These are phyloP conservation scores for Sciurus vulgaris DNA, from an alignment of 2,797 vertebrate genomes.

Conservation along the genomic window DNA sequence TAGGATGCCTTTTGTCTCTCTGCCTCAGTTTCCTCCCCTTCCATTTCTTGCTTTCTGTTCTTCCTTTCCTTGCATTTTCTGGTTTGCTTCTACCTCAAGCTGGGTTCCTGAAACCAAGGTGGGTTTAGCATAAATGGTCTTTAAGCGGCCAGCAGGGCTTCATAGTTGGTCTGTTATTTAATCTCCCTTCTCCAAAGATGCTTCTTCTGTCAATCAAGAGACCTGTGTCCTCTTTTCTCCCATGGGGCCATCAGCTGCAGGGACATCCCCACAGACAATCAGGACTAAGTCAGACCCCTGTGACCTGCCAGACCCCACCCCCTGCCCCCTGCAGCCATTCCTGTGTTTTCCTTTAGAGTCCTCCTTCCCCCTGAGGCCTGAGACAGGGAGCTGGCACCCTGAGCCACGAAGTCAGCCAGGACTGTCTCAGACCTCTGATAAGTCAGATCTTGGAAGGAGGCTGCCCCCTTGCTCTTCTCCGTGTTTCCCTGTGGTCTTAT, in stretches of 20 bases:
- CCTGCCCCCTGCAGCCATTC: too few relatives aligned
- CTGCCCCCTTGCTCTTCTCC: neutral
- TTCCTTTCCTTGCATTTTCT: constrained; percentile 13
- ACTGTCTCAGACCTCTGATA: neutral
- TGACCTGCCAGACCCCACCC: neutral
- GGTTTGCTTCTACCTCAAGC: neutral
- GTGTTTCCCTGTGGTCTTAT: neutral
- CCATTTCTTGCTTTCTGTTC: neutral
- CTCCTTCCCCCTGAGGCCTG: neutral
- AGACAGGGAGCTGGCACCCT: neutral
- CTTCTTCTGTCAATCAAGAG: neutral
- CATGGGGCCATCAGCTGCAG: neutral
- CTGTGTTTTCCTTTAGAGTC: neutral
- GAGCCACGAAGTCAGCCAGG: neutral
- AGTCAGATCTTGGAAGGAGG: neutral
- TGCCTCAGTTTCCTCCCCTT: neutral
- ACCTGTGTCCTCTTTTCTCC: neutral
- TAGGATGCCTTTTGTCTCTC: neutral
- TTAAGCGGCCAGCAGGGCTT: neutral
- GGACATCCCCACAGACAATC: neutral
- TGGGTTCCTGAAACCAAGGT: neutral
- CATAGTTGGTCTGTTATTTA: neutral
- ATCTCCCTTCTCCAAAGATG: neutral
- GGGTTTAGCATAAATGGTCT: neutral
- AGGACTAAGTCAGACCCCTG: neutral